These are phyloP conservation scores for Trachelus tabidus DNA, from an alignment of 2,888 invertebrate genomes.

Conservation along the genomic window DNA sequence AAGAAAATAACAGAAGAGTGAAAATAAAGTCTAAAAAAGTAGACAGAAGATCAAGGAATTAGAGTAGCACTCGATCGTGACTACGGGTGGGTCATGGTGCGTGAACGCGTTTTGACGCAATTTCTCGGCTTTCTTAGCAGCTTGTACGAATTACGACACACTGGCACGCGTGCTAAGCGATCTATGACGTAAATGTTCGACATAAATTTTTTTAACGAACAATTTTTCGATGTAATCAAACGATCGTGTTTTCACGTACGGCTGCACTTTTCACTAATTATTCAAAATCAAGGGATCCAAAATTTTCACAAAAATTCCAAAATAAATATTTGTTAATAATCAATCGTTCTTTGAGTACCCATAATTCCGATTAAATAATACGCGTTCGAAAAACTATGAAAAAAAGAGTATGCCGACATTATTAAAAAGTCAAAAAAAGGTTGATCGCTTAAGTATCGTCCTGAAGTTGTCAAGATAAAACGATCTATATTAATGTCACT, in stretches of 20 bases:
- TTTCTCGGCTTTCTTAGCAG: not conserved
- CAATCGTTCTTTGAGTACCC: not conserved
- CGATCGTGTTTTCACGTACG: not conserved
- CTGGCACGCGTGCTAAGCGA: not conserved
- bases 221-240: not conserved
- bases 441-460: not conserved
- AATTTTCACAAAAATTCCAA: not conserved
- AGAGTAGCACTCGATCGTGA: not conserved
- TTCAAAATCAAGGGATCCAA: not conserved
- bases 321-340: not conserved
- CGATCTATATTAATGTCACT: not conserved
- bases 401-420: not conserved
- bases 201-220: not conserved
- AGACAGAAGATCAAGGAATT: not conserved
- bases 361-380: not conserved
- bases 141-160: not conserved
- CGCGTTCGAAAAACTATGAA: not conserved
- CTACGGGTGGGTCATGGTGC: not conserved
- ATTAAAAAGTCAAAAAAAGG: not conserved
- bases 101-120: not conserved
- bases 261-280: not conserved
- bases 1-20: not conserved
- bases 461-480: not conserved
- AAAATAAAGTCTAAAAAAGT: not conserved
- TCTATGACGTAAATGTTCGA: not conserved